These are phyloP conservation scores for Coenonympha arcania DNA, from an alignment of 2,888 invertebrate species.

Conservation along the genomic window DNA sequence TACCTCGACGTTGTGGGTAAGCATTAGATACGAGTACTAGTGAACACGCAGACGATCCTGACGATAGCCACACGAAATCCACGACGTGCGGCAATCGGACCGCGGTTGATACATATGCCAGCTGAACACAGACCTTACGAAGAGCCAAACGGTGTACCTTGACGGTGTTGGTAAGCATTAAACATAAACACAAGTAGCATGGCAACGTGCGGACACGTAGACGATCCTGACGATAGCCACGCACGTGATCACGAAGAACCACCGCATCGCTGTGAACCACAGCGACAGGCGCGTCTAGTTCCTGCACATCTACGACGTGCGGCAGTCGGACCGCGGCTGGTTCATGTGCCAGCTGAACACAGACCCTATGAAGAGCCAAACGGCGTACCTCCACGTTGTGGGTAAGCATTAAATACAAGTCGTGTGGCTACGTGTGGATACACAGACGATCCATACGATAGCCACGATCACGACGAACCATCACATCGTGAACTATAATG, in stretches of 20 bases:
- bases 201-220: slow-evolving; percentile 93
- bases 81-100: no score
- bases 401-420: slow-evolving; percentile 70
- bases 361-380: slow-evolving; percentile 93
- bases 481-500: no score
- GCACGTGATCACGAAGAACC: slow-evolving; percentile 93
- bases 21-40: neutral
- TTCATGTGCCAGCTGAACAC: slow-evolving; percentile 97
- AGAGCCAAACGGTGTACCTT: no score
- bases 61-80: no score
- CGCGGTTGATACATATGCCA: no score
- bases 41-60: no score
- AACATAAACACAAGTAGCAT: slow-evolving; percentile 82
- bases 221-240: slow-evolving; percentile 92
- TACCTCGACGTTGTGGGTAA: slow-evolving; percentile 90
- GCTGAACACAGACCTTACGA: no score
- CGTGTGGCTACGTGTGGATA: slow-evolving; percentile 44
- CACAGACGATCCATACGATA: no score
- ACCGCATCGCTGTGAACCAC: slow-evolving; percentile 87
- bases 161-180: no score
- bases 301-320: slow-evolving; percentile 87
- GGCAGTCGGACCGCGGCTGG: slow-evolving; percentile 88
- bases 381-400: slow-evolving; percentile 89
- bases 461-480: no score
- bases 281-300: slow-evolving; percentile 91